A percentile compares a stretch with the other conserved stretches of the same genome.
Evolutionary conservation across 2,113 vertebrate species (phyloP).

Genomic region (Nothoprocta pentlandii): DNA sequence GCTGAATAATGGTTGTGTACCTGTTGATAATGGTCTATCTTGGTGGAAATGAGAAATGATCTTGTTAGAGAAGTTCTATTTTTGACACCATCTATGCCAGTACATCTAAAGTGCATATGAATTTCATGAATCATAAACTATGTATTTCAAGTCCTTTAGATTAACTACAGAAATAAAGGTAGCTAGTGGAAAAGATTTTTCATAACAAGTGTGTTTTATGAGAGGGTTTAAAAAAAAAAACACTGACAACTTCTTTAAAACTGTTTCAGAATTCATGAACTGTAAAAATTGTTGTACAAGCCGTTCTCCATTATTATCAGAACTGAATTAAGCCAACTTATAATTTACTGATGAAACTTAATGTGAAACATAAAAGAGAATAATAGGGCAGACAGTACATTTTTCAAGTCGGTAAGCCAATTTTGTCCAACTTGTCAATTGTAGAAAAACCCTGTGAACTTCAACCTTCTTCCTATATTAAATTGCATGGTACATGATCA

Average conservation of each 20-base stretch:
- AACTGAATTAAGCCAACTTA: not conserved
- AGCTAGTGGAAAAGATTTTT: slow-evolving; percentile 27
- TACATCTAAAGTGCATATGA: not conserved
- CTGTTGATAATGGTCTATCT: not conserved
- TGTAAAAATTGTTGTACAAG: slow-evolving; percentile 26
- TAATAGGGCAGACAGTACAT: not conserved
- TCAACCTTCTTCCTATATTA: not conserved
- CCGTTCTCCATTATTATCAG: slow-evolving; percentile 18
- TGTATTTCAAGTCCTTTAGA: slow-evolving; percentile 13
- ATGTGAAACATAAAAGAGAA: not conserved
- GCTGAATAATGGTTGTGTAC: not conserved
- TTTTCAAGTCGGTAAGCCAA: not conserved
- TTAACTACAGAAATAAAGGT: slow-evolving; percentile 31
- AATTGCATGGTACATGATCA: not conserved
- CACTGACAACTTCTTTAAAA: slow-evolving; percentile 16
- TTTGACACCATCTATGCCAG: not conserved
- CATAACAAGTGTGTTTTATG: not conserved
- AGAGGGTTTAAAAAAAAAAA: not conserved
- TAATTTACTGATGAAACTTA: not conserved
- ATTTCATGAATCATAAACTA: slow-evolving; percentile 42
- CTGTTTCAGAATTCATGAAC: slow-evolving; percentile 13
- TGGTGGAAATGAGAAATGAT: slow-evolving; percentile 15
- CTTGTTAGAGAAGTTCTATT: not conserved
- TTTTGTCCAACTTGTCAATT: not conserved
- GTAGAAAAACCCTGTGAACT: not conserved